Conservation (phyloP, 2,888 invertebrate species). For the Nomada fucata region DNA sequence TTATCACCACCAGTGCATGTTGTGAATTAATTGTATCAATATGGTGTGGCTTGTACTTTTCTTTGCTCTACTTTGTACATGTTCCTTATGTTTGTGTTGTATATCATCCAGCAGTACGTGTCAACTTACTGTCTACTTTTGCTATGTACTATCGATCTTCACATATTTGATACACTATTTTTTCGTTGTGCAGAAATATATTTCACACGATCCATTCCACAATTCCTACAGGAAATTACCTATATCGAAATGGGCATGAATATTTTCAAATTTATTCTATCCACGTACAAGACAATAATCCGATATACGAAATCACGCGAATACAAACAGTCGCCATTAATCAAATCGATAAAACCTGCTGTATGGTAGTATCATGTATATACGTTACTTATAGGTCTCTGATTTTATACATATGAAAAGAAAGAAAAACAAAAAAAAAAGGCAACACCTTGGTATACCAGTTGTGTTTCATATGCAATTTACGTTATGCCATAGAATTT, state of each 20-base stretch:
- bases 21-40: constrained; percentile 61
- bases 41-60: constrained; percentile 70
- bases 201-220: constrained; percentile 50
- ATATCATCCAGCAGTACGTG: constrained; percentile 65
- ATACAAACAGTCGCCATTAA: constrained; percentile 12
- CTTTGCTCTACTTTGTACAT: constrained; percentile 64
- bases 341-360: constrained; percentile 47
- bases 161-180: constrained; percentile 54
- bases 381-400: constrained; percentile 22
- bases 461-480: constrained; percentile 43
- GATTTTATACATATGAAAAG: constrained; percentile 6
- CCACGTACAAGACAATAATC: constrained; percentile 17
- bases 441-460: constrained; percentile 17
- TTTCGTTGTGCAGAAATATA: constrained; percentile 49
- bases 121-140: constrained; percentile 81
- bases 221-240: constrained; percentile 47
- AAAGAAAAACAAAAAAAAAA: background rate
- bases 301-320: constrained; percentile 6
- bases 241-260: constrained; percentile 46
- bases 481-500: constrained; percentile 56
- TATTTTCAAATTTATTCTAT: constrained; percentile 29
- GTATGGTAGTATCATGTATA: constrained; percentile 54
- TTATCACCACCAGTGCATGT: constrained; percentile 68
- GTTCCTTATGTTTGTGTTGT: constrained; percentile 63
- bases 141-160: constrained; percentile 75